phyloP scores from a whole-genome alignment of 2,888 invertebrate species.

The Cosmopolites sordidus region DNA sequence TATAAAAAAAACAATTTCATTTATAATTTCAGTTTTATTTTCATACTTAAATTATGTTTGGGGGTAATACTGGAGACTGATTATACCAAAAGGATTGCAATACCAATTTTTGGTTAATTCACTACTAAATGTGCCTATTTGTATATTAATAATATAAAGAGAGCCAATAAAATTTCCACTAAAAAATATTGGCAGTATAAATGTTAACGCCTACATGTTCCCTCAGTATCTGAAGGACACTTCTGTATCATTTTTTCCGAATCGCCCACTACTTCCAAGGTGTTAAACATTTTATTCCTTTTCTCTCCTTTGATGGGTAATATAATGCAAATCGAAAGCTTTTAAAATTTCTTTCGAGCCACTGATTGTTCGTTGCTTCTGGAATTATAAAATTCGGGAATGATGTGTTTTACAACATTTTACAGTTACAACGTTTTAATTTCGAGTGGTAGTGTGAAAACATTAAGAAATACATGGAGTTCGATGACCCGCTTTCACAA shows the following conservation, averaged over 20 bases:
- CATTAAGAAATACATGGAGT: neutral
- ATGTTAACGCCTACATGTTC: no score
- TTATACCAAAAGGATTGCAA: no score
- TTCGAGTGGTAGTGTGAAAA: neutral
- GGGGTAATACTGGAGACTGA: no score
- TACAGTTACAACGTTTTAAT: neutral
- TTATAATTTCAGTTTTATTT: no score
- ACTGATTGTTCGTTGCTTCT: neutral
- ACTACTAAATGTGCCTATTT: no score
- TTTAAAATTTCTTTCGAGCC: constrained; percentile 2
- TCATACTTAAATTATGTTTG: no score
- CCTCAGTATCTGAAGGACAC: no score
- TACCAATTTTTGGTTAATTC: no score
- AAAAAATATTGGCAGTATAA: no score
- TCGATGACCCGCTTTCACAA: neutral
- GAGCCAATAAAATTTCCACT: no score
- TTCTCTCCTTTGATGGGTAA: constrained; percentile 1
- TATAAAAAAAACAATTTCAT: no score
- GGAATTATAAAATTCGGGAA: constrained; percentile 1
- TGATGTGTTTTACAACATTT: neutral
- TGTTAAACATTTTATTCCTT: constrained; percentile 1
- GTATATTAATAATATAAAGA: no score
- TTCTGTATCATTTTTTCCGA: neutral
- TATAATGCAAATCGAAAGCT: constrained; percentile 5
- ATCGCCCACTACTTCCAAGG: neutral